phyloP scores from a whole-genome alignment of 2,888 invertebrate species.

The Torymus tubicola region DNA sequence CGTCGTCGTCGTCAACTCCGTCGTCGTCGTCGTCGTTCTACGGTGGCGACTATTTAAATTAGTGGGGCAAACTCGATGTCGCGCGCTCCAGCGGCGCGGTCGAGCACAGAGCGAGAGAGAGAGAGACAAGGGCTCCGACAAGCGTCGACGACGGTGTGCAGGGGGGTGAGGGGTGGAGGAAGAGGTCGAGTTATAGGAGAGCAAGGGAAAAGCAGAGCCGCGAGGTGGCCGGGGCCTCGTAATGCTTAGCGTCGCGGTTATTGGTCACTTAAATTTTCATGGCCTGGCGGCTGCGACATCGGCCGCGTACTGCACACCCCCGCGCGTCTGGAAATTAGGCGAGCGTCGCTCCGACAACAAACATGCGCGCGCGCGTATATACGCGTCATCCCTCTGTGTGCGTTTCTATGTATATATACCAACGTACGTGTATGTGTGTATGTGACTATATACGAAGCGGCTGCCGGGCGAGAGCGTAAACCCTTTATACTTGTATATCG shows the following conservation, averaged over 20 bases:
- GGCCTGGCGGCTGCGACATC: constrained; percentile 30
- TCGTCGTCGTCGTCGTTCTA: background rate
- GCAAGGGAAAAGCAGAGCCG: background rate
- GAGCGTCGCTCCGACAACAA: constrained; percentile 24
- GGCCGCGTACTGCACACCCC: background rate
- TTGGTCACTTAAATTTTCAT: constrained; percentile 56
- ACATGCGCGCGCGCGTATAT: constrained; percentile 5
- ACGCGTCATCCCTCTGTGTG: background rate
- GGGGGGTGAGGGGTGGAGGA: background rate
- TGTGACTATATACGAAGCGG: too few relatives aligned
- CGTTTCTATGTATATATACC: background rate
- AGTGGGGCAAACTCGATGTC: constrained; percentile 52
- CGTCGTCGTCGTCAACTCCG: constrained; percentile 23
- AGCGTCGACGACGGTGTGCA: background rate
- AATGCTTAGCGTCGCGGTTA: constrained; percentile 52
- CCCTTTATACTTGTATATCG: constrained; percentile 35
- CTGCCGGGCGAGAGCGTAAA: constrained; percentile 2
- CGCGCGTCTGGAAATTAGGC: constrained; percentile 46
- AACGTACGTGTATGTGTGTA: background rate
- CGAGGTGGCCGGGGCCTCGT: constrained; percentile 7
- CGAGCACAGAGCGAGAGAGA: background rate
- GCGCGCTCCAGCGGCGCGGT: constrained; percentile 16
- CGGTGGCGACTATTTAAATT: constrained; percentile 57
- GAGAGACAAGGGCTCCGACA: too few relatives aligned
- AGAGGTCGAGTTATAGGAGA: background rate